Conservation (phyloP, 2,888 invertebrate genomes). For the Parapristionchus giblindavisi region DNA sequence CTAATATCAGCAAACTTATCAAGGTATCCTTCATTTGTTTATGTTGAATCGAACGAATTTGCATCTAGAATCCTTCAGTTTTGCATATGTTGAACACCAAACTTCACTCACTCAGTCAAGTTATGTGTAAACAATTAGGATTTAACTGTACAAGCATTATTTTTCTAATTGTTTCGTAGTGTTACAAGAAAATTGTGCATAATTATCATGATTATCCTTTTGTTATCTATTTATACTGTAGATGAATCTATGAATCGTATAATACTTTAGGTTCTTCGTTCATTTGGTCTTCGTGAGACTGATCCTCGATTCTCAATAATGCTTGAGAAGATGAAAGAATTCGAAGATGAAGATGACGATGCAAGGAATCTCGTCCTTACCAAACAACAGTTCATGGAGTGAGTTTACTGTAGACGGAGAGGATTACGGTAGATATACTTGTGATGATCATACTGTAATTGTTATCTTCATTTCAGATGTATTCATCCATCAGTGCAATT, state of each 20-base stretch:
- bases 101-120: no score
- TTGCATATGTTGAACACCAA: no score
- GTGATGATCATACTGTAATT: background rate
- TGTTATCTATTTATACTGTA: background rate
- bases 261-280: slow-evolving; percentile 56
- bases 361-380: slow-evolving; percentile 51
- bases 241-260: no score
- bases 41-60: no score
- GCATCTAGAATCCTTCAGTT: no score
- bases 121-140: no score
- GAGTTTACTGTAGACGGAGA: slow-evolving; percentile 22
- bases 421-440: background rate
- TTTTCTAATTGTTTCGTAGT: no score
- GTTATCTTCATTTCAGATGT: slow-evolving; percentile 4
- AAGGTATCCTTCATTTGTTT: no score
- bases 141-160: no score
- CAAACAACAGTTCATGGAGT: slow-evolving; percentile 62
- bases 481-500: slow-evolving; percentile 11
- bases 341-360: slow-evolving; percentile 55
- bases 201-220: background rate
- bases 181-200: background rate
- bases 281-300: slow-evolving; percentile 62
- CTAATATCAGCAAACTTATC: slow-evolving; percentile 62
- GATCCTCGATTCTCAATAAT: slow-evolving; percentile 53
- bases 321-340: slow-evolving; percentile 49